Conservation (phyloP, 1,140 invertebrate species). For the Zelostemma sp. region DNA sequence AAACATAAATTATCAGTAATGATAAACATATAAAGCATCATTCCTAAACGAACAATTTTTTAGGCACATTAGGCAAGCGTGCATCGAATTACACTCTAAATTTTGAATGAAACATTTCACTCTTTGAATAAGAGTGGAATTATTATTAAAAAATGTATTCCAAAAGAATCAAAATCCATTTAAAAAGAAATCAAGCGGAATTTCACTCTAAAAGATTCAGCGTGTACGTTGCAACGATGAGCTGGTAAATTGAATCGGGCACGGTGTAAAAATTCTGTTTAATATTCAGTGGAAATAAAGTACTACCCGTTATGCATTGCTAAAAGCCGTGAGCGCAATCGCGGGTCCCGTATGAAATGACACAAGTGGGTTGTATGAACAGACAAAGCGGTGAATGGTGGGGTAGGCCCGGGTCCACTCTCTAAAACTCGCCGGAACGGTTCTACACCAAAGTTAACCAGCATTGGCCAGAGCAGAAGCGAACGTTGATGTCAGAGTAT, state of each 20-base stretch:
- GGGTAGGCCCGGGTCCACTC: conserved; percentile 58
- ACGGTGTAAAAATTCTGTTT: conserved; percentile 9
- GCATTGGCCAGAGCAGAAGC: too few relatives aligned
- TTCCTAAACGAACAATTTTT: too few relatives aligned
- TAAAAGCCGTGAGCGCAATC: conserved; percentile 44
- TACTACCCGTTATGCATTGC: conserved; percentile 39
- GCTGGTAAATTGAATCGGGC: not conserved
- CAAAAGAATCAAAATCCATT: too few relatives aligned
- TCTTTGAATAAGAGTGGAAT: too few relatives aligned
- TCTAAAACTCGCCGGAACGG: conserved; percentile 51
- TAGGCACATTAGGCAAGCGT: too few relatives aligned
- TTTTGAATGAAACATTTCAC: too few relatives aligned
- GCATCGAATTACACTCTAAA: too few relatives aligned
- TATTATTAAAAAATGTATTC: too few relatives aligned
- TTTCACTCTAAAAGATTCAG: too few relatives aligned
- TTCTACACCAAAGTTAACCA: conserved; percentile 39
- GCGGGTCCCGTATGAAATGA: conserved; percentile 42
- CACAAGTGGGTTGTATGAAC: conserved; percentile 33
- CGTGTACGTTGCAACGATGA: not conserved
- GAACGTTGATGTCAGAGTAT: conserved; percentile 26
- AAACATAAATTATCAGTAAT: too few relatives aligned
- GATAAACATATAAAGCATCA: too few relatives aligned
- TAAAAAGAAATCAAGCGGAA: too few relatives aligned
- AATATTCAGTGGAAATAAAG: conserved; percentile 36
- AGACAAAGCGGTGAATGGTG: conserved; percentile 53